phyloP scores from a whole-genome alignment of 2,113 vertebrate genomes.

The Rhea americana region DNA sequence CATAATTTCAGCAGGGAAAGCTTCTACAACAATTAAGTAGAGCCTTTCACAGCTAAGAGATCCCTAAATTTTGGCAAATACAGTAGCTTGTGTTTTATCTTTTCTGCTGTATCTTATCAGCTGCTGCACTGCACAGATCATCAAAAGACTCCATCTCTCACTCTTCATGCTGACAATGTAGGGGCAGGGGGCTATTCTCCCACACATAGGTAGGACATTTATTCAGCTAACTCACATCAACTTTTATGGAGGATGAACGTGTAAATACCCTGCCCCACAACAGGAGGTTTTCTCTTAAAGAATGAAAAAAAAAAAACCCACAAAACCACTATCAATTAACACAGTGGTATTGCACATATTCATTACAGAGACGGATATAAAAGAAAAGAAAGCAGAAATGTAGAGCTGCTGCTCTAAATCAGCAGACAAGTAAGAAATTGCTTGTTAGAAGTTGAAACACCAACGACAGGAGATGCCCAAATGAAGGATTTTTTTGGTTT shows the following conservation, averaged over 20 bases:
- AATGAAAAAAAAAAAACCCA: background rate
- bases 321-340: background rate
- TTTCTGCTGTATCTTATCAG: background rate
- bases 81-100: background rate
- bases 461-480: background rate
- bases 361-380: background rate
- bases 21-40: background rate
- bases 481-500: background rate
- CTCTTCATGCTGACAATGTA: background rate
- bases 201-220: background rate
- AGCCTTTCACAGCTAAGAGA: conserved; percentile 19
- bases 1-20: conserved; percentile 8
- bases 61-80: background rate
- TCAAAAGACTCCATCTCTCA: background rate
- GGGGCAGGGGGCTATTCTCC: background rate
- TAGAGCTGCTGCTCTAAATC: background rate
- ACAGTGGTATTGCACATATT: background rate
- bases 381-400: background rate
- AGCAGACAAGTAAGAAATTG: background rate
- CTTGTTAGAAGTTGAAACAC: background rate
- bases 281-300: background rate
- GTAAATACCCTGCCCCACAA: background rate
- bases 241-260: background rate
- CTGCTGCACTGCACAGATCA: background rate
- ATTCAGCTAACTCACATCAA: background rate